phyloP scores from a whole-genome alignment of 2,113 vertebrate genomes.

The Panurus biarmicus region DNA sequence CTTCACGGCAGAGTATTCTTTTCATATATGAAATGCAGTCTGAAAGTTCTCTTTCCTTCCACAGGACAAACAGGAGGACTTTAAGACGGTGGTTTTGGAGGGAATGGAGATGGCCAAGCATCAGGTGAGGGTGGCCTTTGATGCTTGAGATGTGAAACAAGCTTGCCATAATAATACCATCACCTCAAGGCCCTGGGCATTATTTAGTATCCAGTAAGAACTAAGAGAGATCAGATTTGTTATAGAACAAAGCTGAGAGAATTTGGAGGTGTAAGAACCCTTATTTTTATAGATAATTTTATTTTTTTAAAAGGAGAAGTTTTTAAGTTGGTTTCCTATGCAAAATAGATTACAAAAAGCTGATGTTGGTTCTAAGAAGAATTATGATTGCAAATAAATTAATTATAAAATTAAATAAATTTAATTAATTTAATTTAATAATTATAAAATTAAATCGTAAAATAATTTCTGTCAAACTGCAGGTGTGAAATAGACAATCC shows the following conservation, averaged over 20 bases:
- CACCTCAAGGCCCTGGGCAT: conserved; percentile 20
- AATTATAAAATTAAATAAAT: neutral
- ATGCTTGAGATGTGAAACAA: conserved; percentile 66
- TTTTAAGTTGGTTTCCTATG: neutral
- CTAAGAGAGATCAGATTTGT: neutral
- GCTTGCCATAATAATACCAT: conserved; percentile 12
- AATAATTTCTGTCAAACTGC: neutral
- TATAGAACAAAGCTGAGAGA: neutral
- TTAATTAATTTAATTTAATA: too few relatives aligned
- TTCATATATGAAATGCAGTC: conserved; percentile 56
- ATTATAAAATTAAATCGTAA: neutral
- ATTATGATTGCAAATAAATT: neutral
- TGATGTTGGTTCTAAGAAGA: neutral
- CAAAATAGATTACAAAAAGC: neutral
- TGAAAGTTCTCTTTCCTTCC: conserved; percentile 77
- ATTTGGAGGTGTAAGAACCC: neutral
- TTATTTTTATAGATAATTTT: neutral
- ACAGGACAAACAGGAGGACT: conserved; percentile 76
- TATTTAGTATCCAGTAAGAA: conserved; percentile 22
- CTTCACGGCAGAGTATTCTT: conserved; percentile 58
- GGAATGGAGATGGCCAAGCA: conserved; percentile 75
- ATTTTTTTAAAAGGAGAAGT: neutral
- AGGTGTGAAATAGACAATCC: neutral
- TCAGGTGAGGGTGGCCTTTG: conserved; percentile 75
- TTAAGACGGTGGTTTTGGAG: conserved; percentile 75